Evolutionary conservation across 2,888 invertebrate species (phyloP), one percentile per base, ranked within the genome.

Genomic region (Cylloceria caligata): DNA sequence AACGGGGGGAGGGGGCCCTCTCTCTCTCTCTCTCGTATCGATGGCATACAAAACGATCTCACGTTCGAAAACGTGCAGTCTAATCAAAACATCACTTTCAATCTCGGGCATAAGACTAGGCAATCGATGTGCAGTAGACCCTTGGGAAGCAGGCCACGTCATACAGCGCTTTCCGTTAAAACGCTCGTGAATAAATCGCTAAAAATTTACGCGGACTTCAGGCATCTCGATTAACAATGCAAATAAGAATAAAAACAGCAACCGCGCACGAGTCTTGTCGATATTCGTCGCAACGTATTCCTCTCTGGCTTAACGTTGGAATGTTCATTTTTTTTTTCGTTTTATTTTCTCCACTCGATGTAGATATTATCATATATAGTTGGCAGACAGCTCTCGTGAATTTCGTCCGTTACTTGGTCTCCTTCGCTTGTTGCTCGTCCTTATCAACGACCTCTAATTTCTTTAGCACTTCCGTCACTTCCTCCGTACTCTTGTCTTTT

Each of bases 381-480:
- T 81, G 68, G 81, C 68, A 77, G 72, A 81, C 27, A 74, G 77
- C 73, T 78, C 30, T 39, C 57, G 27, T 27, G 2, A 24, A 39
- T 80, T 75, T 42, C 68, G 47, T 36, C 64, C 68, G 85, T 88
- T 90, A 88, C 80, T 88, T 85, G 47, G 79, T 78, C 16, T 86
- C 84, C 7, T 85, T 80, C 16, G 7, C 16, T 13, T 80, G 49
- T 13, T 85, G 67, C 75, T 88, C 84, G 52, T 86, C 87, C 73
- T 87, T 86, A 13, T 93, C 91, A 64, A 94, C 93, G 79, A 95
- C 94, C 88, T 94, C 94, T 36, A 95, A 93, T 87, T 95, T 94
- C 86, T 94, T 94, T 68, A 95, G 89, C 91, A 95, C 94, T 88
- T 94, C 90, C 24, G 94, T 94, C 49, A 95, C 93, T 87, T 94